Evolutionary conservation across 2,888 invertebrate genomes (phyloP), one percentile per base, ranked within the genome.

Genomic region (Germaria angustata): DNA sequence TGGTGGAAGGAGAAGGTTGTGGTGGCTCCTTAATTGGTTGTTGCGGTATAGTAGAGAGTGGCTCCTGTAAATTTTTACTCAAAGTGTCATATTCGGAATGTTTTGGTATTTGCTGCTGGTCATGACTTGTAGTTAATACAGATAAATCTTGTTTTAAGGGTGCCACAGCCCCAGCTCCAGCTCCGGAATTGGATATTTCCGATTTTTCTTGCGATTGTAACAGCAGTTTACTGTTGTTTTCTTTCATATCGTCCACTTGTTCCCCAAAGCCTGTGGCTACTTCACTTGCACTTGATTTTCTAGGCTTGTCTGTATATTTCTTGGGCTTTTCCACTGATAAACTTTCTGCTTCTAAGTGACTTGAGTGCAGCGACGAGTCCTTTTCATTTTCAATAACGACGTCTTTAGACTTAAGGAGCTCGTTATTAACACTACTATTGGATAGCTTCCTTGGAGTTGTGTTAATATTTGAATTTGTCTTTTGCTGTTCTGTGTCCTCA

Each of bases 231-330:
- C 6, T 53, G 2, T 2, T 17, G 1, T 49, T 65, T 32, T 61
- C 17, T 15, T 55, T 80, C 28, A 28, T 28, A 8, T 61, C 53
- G 1, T 22, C 28, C 13, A 44, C 13, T 2, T 24, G n/a, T 46
- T 61, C 68, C 22, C 13, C 20, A 17, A 24, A 36, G 5, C 15
- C 34, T 46, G 34, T 32, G 0, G 1, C 15, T 9, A 7, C 9
- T 28, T 53, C 28, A 17, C 0, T 44, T 55, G 71, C 81, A 6
- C 81, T 72, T 3, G 84, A 46, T 41, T 85, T 85, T n/a, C 41
- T 17, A 1, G 63, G 8, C 13, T 84, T 84, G 24, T 34, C 17
- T 13, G 76, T 34, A n/a, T 68, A 73, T 53, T 72, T 51, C 24
- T 66, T 66, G 11, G 57, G 7, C 41, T 44, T 72, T 76, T n/a